Evolutionary conservation across 1,140 invertebrate genomes (phyloP).

Genomic region (Drosophila quadrilineata): DNA sequence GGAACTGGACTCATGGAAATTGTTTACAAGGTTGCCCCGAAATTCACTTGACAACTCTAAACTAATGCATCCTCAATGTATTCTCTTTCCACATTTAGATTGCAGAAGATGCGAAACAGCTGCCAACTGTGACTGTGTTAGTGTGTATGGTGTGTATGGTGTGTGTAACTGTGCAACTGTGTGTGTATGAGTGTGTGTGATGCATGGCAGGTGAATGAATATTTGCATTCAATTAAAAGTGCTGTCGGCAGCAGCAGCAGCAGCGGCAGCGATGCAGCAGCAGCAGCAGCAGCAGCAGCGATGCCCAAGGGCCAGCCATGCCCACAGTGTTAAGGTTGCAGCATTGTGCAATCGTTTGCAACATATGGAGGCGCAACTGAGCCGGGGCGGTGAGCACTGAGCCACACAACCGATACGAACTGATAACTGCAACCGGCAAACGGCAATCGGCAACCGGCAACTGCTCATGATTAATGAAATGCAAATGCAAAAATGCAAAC

Average conservation of each 20-base stretch:
- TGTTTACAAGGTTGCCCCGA: slow-evolving; percentile 37
- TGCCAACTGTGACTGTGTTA: not conserved
- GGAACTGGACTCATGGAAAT: too few relatives aligned
- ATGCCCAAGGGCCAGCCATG: slow-evolving; percentile 37
- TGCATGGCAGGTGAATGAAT: slow-evolving; percentile 39
- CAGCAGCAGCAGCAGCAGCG: too few relatives aligned
- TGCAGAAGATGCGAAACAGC: too few relatives aligned
- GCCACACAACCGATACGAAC: slow-evolving; percentile 6
- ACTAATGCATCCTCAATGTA: slow-evolving; percentile 13
- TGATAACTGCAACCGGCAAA: slow-evolving; percentile 16
- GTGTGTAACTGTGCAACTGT: not conserved
- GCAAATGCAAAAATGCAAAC: slow-evolving; percentile 47
- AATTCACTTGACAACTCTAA: slow-evolving; percentile 11
- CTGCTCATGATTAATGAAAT: slow-evolving; percentile 46
- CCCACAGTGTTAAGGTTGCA: too few relatives aligned
- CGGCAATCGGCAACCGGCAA: slow-evolving; percentile 9
- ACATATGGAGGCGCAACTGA: slow-evolving; percentile 13
- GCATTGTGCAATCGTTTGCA: not conserved
- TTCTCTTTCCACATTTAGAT: slow-evolving; percentile 20
- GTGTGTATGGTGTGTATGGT: not conserved
- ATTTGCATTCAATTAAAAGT: slow-evolving; percentile 57
- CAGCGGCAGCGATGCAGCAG: too few relatives aligned
- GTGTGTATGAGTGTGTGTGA: not conserved
- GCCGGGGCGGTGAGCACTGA: not conserved
- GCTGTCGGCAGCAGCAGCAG: slow-evolving; percentile 39